Base-by-base conservation (phyloP, 2,888 invertebrate species). In the Cephus spinipes region DNA sequence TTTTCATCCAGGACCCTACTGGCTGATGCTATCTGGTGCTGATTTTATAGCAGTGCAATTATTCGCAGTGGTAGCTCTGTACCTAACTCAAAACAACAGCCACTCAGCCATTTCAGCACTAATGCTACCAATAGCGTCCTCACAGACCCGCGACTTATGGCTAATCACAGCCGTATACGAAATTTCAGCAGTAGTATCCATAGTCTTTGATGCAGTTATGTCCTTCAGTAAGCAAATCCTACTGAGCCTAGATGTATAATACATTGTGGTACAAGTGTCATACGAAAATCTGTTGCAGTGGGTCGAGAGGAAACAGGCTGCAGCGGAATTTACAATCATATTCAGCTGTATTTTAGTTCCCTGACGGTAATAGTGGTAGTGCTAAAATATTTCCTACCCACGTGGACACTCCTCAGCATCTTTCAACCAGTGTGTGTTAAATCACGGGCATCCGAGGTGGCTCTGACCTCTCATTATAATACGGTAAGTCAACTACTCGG, bases 101-200 rank as follows among this genome's bases (percentile, higher is more conserved):
- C 85, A 83, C 32, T 83, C 87, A 35, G 84, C 85, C 32, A 85
- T 87, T 76, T 87, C 87, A 35, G 85, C 85, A 40, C 74, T 87
- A 69, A 88, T 89, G 85, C 80, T 88, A 77, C 87, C 89, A 69
- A 84, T 87, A 9, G 81, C 85, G 76, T 87, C 87, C 36, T 92
- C 92, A 69, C 92, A 93, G 82, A 92, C 92, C 75, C 86, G 92
- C 83, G 92, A 93, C 83, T 89, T 93, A 31, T 93, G 93, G 93
- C 92, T 92, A 81, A 90, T 93, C 73, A 91, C 92, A 35, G 87
- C 91, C 74, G 92, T 92, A n/a, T 92, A 92, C 85, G 92, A 93
- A 85, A 83, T 92, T 71, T 93, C 93, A 15, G 92, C 93, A 32
- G 84, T 92, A 35, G 83, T 90, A 73, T 88, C 89, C 23, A 82